Percentiles rank a stretch among this genome's conserved stretches.
Conservation (phyloP, 92 coral and sea anemone species). For the Porites evermanni region DNA sequence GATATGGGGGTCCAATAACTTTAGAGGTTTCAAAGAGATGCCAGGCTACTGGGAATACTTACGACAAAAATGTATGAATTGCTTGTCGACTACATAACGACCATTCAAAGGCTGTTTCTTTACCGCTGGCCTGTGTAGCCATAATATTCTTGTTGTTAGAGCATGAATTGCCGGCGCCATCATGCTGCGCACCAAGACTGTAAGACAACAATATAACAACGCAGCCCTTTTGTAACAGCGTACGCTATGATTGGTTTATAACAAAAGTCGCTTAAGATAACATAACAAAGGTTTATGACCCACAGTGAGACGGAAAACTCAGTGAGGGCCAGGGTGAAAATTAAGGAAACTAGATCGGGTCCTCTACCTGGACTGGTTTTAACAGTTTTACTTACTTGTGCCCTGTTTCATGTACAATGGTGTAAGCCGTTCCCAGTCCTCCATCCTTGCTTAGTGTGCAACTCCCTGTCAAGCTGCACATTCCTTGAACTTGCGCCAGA, state of each 20-base stretch:
- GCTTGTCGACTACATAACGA: constrained; percentile 65
- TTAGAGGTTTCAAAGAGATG: not conserved
- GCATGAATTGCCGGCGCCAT: constrained; percentile 67
- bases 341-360: too few relatives aligned
- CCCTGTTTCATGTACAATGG: constrained; percentile 81
- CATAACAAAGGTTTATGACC: too few relatives aligned
- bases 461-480: constrained; percentile 67
- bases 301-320: too few relatives aligned
- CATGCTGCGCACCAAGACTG: constrained; percentile 82
- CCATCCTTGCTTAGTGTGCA: constrained; percentile 67
- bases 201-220: not conserved
- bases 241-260: too few relatives aligned
- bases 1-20: not conserved
- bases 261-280: too few relatives aligned
- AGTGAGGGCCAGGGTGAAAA: too few relatives aligned
- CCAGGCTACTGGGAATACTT: not conserved
- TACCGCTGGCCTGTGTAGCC: constrained; percentile 78
- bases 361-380: not conserved
- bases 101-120: constrained; percentile 78
- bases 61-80: constrained; percentile 62
- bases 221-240: too few relatives aligned
- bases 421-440: constrained; percentile 77
- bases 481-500: constrained; percentile 71
- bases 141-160: constrained; percentile 65
- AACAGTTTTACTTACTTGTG: constrained; percentile 67